Base-by-base conservation (phyloP, 2,888 invertebrate species). In the Drosophila flavopinicola region DNA sequence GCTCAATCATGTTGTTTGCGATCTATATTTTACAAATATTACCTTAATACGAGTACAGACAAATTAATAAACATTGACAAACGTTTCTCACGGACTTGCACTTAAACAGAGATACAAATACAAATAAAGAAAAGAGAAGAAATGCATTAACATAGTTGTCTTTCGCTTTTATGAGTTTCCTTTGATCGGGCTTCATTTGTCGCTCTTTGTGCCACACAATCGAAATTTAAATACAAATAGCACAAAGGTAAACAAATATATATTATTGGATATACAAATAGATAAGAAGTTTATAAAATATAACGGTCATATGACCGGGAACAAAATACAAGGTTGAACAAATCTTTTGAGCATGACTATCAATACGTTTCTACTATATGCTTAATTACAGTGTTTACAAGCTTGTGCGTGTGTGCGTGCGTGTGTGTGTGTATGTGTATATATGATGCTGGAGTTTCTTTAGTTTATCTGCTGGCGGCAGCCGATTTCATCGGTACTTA, bases 271-370 rank as follows among this genome's bases (percentile, higher is more conserved):
- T 35, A n/a, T 25, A 29, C 29, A 42, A 39, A 17, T 30, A 49
- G 32, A 59, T 24, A 41, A 10, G 29, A 42, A 47, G 51, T 38
- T 30, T 42, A 23, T 32, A 42, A 17, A 24, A 35, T 49, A 15
- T 41, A 48, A 23, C 35, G 49, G 39, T 45, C 30, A 1, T n/a
- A n/a, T 6, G 39, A 6, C 39, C 47, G 66, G 30, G 5, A 68
- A 66, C 48, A 47, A 67, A 39, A 57, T 58, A 58, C 52, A 59
- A 66, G 39, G 23, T 48, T 67, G 25, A 51, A 66, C 56, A 65
- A 56, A 35, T 56, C 24, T 32, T 61, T 68, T 53, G 57, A 69
- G 64, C 68, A 44, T 63, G 39, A 42, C 11, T 32, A 49, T 38
- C 15, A 63, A 53, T 47, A 47, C 68, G 9, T 30, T 29, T 32